Percentiles rank a stretch among this genome's conserved stretches.
Evolutionary conservation across 2,113 vertebrate genomes (phyloP).

Genomic region (Onychostoma macrolepis): DNA sequence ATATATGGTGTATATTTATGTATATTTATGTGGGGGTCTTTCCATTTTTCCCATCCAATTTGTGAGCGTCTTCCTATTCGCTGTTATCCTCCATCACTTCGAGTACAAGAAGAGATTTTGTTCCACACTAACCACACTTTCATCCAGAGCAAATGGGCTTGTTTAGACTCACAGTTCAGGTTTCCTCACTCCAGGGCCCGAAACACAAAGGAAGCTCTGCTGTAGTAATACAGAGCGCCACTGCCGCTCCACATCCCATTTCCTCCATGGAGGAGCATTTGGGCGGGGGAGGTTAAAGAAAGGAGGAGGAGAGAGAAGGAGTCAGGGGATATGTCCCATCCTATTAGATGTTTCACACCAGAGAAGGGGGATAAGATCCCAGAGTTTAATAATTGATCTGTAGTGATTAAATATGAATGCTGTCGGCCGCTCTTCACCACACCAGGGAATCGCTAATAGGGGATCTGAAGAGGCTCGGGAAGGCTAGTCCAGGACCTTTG

Average conservation of each 20-base stretch:
- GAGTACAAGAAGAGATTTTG: neutral
- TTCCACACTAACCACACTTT: slow-evolving; percentile 11
- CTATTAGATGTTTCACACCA: slow-evolving; percentile 55
- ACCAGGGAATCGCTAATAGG: slow-evolving; percentile 51
- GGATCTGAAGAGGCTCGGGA: slow-evolving; percentile 35
- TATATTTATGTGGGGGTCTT: neutral
- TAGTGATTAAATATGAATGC: slow-evolving; percentile 70
- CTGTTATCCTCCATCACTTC: neutral
- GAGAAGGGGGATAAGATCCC: slow-evolving; percentile 62
- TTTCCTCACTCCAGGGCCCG: neutral
- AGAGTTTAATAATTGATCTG: slow-evolving; percentile 72
- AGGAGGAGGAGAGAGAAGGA: slow-evolving; percentile 14
- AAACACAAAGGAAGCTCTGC: neutral
- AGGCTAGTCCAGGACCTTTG: slow-evolving; percentile 3
- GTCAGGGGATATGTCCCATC: slow-evolving; percentile 53
- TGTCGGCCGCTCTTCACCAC: slow-evolving; percentile 33
- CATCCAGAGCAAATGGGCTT: slow-evolving; percentile 19
- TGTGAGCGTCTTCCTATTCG: neutral
- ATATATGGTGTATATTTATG: neutral
- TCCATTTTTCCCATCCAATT: neutral
- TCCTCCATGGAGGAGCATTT: neutral
- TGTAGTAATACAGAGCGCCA: neutral
- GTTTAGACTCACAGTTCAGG: slow-evolving; percentile 31
- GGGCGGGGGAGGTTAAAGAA: neutral
- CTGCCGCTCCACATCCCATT: neutral